Evolutionary conservation across 2,888 invertebrate species (phyloP), one percentile per base, ranked within the genome.

Genomic region (Leptinotarsa tumamoca): DNA sequence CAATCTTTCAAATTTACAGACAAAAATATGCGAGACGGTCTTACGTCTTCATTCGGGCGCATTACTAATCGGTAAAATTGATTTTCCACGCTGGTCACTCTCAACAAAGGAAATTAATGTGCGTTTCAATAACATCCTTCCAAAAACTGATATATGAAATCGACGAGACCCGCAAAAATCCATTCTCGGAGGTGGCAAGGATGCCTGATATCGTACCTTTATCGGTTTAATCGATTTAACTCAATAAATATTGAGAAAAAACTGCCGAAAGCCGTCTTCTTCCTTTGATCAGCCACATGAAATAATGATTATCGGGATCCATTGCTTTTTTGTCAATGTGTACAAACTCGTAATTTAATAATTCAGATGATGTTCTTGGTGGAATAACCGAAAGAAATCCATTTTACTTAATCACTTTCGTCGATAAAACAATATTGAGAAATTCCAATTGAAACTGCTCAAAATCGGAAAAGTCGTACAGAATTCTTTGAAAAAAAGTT

Each of bases 1-100:
- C n/a, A 7, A 43, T 63, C 27, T 43, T 63, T n/a, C 63, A n/a
- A 63, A 27, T 33, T 33, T 33, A 33, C 43, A 33, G 33, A 63
- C n/a, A 63, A 63, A 63, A 63, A 63, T 43, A 33, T 5, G 33
- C 63, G 63, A 17, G 63, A 27, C 43, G n/a, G 43, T 43, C 43
- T 63, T 63, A 63, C n/a, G n/a, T 63, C 63, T 63, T 63, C 63
- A 63, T 63, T 63, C n/a, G 17, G 63, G 33, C 15, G 63, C 63
- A 63, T 63, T 10, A 27, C 63, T 33, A 63, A 63, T 63, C 63
- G 63, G 14, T 23, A 63, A 27, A 63, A 63, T 63, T 63, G 63
- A 63, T 63, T 63, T 63, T 63, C 43, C 43, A 63, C 33, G n/a
- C 63, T 27, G 43, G 43, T 63, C 63, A 63, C 17, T 33, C 17